Conservation (phyloP, 1,140 invertebrate genomes). For the Aporrectodea caliginosa region DNA sequence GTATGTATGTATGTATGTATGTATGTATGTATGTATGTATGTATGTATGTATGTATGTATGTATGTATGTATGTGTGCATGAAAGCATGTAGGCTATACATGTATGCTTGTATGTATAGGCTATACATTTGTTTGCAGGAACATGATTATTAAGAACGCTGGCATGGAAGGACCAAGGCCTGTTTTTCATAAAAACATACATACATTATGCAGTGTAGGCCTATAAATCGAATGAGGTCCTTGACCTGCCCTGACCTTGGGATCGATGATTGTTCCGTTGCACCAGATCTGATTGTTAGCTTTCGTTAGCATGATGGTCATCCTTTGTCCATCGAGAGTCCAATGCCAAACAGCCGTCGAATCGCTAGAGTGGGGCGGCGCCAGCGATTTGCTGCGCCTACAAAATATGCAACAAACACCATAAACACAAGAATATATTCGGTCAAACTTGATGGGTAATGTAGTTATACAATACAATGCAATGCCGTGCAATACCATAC, state of each 20-base stretch:
- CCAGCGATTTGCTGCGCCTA: not conserved
- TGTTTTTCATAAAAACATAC: not conserved
- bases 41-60: not conserved
- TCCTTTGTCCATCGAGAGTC: slow-evolving; percentile 4
- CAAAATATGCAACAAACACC: too few relatives aligned
- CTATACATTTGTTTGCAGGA: not conserved
- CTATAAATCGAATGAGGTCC: not conserved
- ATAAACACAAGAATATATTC: too few relatives aligned
- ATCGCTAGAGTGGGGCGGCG: slow-evolving; percentile 12
- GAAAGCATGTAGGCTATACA: not conserved
- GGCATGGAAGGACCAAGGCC: not conserved
- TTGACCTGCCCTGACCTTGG: slow-evolving; percentile 6
- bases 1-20: not conserved
- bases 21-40: not conserved
- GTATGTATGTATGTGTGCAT: not conserved
- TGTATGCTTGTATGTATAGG: not conserved
- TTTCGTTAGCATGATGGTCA: slow-evolving; percentile 18
- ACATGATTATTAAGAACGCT: not conserved
- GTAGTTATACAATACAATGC: too few relatives aligned
- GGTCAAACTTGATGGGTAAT: too few relatives aligned
- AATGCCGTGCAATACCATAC: too few relatives aligned
- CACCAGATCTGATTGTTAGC: slow-evolving; percentile 26
- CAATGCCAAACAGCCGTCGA: slow-evolving; percentile 25
- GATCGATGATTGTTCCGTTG: slow-evolving; percentile 20
- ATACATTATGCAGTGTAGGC: not conserved